Conservation (phyloP, 35 echinoderm and acorn worm species). For the Diadema setosum region DNA sequence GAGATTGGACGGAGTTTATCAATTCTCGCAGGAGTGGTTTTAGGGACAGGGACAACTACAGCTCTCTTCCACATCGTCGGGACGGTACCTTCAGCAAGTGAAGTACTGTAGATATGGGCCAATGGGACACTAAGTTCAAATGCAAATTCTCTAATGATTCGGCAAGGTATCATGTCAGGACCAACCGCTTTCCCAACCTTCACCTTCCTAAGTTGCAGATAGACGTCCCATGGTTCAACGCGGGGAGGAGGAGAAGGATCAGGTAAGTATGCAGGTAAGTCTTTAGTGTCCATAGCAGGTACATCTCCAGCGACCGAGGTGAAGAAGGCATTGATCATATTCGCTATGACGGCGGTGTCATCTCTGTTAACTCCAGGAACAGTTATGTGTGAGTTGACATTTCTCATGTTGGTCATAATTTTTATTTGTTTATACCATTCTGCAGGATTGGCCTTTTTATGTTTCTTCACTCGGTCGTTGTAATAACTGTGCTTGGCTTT, state of each 20-base stretch:
- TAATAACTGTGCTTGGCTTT: conserved; percentile 10
- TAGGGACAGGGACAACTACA: conserved; percentile 58
- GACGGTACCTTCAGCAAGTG: conserved; percentile 19
- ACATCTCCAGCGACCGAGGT: background rate
- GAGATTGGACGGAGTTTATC: conserved; percentile 63
- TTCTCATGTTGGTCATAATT: conserved; percentile 31
- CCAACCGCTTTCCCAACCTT: conserved; percentile 40
- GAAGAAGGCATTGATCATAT: conserved; percentile 40
- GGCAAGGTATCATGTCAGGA: conserved; percentile 37
- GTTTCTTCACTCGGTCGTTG: conserved; percentile 15
- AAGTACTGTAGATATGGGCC: conserved; percentile 32
- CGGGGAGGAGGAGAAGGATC: conserved; percentile 1
- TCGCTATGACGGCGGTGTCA: background rate
- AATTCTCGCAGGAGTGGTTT: conserved; percentile 17
- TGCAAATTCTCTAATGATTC: conserved; percentile 54
- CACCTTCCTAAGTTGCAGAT: conserved; percentile 17
- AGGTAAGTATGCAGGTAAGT: conserved; percentile 35
- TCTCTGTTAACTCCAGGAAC: background rate
- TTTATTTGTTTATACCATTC: conserved; percentile 55
- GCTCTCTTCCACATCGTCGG: conserved; percentile 47
- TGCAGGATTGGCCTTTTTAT: conserved; percentile 45
- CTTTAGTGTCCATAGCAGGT: background rate
- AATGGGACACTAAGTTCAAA: conserved; percentile 52
- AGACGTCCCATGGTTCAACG: conserved; percentile 44
- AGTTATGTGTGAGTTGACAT: background rate